phyloP scores from a whole-genome alignment of 2,888 invertebrate genomes.

The Camponotus fellah region DNA sequence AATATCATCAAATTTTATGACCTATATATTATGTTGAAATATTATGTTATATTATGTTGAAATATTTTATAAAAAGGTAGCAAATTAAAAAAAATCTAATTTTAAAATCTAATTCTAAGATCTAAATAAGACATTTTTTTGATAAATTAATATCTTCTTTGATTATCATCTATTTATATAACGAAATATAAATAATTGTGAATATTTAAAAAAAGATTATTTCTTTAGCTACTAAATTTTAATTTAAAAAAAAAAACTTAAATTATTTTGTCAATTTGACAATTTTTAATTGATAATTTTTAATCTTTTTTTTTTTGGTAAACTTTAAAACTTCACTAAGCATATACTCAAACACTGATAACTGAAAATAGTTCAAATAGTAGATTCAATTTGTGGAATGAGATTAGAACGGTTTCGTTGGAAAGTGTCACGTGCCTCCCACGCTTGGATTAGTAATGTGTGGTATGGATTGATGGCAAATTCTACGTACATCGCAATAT shows the following conservation, averaged over 20 bases:
- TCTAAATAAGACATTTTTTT: background rate
- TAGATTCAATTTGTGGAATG: slow-evolving; percentile 19
- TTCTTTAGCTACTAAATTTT: background rate
- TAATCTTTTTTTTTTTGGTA: background rate
- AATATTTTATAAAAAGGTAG: background rate
- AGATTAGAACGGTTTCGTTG: slow-evolving; percentile 21
- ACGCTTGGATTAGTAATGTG: slow-evolving; percentile 42
- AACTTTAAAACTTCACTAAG: background rate
- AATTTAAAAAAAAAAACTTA: background rate
- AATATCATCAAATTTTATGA: background rate
- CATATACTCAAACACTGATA: slow-evolving; percentile 9
- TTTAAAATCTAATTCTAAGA: background rate
- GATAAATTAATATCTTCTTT: no score
- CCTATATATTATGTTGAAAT: background rate
- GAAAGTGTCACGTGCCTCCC: slow-evolving; percentile 33
- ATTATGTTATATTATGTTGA: background rate
- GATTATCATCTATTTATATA: background rate
- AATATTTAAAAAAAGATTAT: background rate
- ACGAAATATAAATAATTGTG: background rate
- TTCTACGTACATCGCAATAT: slow-evolving; percentile 34
- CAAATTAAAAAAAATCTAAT: background rate
- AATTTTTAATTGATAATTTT: slow-evolving; percentile 3
- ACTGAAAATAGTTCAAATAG: slow-evolving; percentile 12
- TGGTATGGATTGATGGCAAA: slow-evolving; percentile 38
- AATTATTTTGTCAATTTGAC: background rate